A percentile compares a stretch with the other conserved stretches of the same genome.
These are phyloP conservation scores for Amphipyra tragopoginis DNA, from an alignment of 2,888 invertebrate species.

Conservation along the genomic window DNA sequence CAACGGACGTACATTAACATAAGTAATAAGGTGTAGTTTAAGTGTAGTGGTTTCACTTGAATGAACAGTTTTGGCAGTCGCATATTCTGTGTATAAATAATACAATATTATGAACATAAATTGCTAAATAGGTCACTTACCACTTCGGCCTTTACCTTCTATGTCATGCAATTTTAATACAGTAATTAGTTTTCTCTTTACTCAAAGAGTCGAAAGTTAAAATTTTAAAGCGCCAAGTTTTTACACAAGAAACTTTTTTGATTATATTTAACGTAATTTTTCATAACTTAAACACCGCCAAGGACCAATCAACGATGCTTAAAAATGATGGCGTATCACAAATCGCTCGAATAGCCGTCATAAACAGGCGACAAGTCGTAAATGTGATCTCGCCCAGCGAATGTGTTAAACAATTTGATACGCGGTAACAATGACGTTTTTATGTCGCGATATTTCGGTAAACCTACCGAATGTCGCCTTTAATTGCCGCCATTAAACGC, in stretches of 20 bases:
- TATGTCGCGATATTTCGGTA: slow-evolving; percentile 86
- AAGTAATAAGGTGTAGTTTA: slow-evolving; percentile 44
- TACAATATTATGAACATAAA: too few species aligned
- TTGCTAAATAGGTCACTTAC: too few species aligned
- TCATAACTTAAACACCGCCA: slow-evolving; percentile 28
- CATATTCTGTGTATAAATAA: too few species aligned
- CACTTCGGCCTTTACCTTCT: background rate
- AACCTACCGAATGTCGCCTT: slow-evolving; percentile 77
- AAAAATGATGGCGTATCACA: slow-evolving; percentile 73
- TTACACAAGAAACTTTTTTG: slow-evolving; percentile 19
- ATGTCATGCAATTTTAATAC: background rate
- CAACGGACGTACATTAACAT: slow-evolving; percentile 46
- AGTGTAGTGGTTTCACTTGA: slow-evolving; percentile 50
- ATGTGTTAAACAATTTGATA: slow-evolving; percentile 88
- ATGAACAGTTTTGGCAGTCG: slow-evolving; percentile 10
- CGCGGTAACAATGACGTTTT: slow-evolving; percentile 83
- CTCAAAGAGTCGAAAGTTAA: slow-evolving; percentile 1
- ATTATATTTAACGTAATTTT: slow-evolving; percentile 3
- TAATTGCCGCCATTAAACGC: slow-evolving; percentile 86
- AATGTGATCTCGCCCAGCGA: slow-evolving; percentile 72
- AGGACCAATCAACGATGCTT: slow-evolving; percentile 65
- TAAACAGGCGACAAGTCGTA: slow-evolving; percentile 83
- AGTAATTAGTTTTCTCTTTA: slow-evolving; percentile 10
- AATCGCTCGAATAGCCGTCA: slow-evolving; percentile 76
- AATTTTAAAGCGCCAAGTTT: background rate